Evolutionary conservation across 2,888 invertebrate species (phyloP).

Genomic region (Cephonodes hylas): DNA sequence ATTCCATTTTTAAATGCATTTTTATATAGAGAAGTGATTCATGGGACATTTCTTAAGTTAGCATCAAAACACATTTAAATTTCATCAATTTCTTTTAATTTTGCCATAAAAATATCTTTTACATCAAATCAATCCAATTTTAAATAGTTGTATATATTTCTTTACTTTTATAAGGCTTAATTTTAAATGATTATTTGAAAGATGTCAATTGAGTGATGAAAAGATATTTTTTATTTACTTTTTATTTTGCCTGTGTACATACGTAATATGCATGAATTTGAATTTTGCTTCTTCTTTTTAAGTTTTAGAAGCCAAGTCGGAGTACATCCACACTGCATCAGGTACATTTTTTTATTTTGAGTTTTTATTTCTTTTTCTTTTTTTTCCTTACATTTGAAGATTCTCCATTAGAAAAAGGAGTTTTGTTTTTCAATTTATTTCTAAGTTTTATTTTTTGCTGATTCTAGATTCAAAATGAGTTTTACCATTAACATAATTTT

Average conservation of each 20-base stretch:
- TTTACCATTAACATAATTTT: background rate
- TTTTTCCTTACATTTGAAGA: constrained; percentile 16
- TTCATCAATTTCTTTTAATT: background rate
- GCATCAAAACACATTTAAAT: too few relatives aligned
- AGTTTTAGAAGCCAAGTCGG: constrained; percentile 58
- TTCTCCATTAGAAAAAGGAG: constrained; percentile 8
- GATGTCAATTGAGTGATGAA: background rate
- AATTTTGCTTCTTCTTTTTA: constrained; percentile 49
- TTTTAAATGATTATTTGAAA: too few relatives aligned
- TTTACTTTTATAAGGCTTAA: too few relatives aligned
- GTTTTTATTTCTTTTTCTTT: constrained; percentile 16
- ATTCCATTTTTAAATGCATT: too few relatives aligned
- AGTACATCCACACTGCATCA: constrained; percentile 65
- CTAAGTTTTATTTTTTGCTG: too few relatives aligned
- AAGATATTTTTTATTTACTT: constrained; percentile 19
- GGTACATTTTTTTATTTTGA: constrained; percentile 44
- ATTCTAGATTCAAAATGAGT: background rate
- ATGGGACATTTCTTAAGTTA: too few relatives aligned
- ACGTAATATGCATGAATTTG: constrained; percentile 51
- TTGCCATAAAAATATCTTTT: background rate
- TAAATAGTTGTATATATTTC: too few relatives aligned
- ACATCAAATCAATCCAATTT: background rate
- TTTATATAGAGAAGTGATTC: too few relatives aligned
- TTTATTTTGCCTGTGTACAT: constrained; percentile 20
- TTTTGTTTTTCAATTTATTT: too few relatives aligned